Evolutionary conservation across 2,888 invertebrate species (phyloP).

Genomic region (Oeneis ivallda): DNA sequence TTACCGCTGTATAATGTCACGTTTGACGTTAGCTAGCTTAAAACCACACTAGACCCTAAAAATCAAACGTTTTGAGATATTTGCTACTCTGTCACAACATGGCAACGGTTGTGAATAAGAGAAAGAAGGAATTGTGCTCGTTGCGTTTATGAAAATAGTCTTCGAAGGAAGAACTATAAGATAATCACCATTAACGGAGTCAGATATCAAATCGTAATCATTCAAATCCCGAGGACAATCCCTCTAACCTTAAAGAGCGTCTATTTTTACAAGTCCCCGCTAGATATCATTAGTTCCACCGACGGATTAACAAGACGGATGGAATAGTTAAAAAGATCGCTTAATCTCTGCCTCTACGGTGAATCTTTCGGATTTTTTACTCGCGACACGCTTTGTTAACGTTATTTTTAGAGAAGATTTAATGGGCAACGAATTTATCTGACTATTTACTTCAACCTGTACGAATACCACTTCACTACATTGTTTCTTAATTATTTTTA

Average conservation of each 20-base stretch:
- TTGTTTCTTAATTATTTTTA: slow-evolving; percentile 4
- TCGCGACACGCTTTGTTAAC: slow-evolving; percentile 24
- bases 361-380: slow-evolving; percentile 33
- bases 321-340: slow-evolving; percentile 50
- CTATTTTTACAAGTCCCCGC: slow-evolving; percentile 27
- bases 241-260: slow-evolving; percentile 9
- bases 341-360: slow-evolving; percentile 53
- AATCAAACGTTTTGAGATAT: no score
- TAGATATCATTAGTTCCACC: slow-evolving; percentile 46
- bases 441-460: slow-evolving; percentile 5
- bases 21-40: no score
- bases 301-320: slow-evolving; percentile 57
- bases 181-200: not conserved
- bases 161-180: no score
- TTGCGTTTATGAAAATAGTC: no score
- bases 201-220: not conserved
- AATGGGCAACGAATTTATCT: slow-evolving; percentile 10
- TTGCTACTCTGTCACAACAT: no score
- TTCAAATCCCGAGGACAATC: slow-evolving; percentile 1
- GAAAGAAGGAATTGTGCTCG: no score
- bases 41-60: no score
- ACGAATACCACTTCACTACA: not conserved
- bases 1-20: no score
- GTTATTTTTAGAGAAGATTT: slow-evolving; percentile 25
- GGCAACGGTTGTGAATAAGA: no score